Evolutionary conservation across 2,797 vertebrate genomes (phyloP).

Genomic region (Philypnodon macrostomus): DNA sequence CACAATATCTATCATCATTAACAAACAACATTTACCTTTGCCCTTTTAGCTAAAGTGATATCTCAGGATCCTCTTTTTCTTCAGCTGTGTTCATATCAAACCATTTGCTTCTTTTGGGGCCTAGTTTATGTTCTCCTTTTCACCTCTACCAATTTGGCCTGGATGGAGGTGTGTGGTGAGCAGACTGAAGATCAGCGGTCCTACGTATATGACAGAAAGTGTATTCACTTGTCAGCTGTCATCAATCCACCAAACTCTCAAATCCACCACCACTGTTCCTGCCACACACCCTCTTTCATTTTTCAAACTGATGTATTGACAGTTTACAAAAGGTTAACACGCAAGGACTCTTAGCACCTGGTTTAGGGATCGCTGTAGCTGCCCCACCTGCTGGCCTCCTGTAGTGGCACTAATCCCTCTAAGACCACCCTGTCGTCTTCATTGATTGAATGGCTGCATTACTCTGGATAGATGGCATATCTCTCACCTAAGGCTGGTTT

Average conservation of each 20-base stretch:
- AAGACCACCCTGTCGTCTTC: slow-evolving; percentile 55
- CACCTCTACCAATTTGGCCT: slow-evolving; percentile 14
- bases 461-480: slow-evolving; percentile 43
- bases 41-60: too few species aligned
- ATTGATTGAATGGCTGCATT: slow-evolving; percentile 53
- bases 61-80: too few species aligned
- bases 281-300: slow-evolving; percentile 45
- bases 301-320: slow-evolving; percentile 55
- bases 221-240: slow-evolving; percentile 44
- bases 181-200: slow-evolving; percentile 21
- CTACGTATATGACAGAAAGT: slow-evolving; percentile 22
- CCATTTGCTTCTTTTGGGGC: too few species aligned
- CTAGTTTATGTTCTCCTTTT: too few species aligned
- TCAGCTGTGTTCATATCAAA: too few species aligned
- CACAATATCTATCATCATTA: too few species aligned
- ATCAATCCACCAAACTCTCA: slow-evolving; percentile 41
- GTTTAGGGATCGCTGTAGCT: slow-evolving; percentile 46
- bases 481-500: slow-evolving; percentile 47
- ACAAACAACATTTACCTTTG: too few species aligned
- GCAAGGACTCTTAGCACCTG: slow-evolving; percentile 64
- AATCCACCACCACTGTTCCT: slow-evolving; percentile 28
- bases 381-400: slow-evolving; percentile 57
- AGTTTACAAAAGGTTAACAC: slow-evolving; percentile 58
- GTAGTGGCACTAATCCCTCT: slow-evolving; percentile 50
- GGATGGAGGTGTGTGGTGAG: slow-evolving; percentile 34